phyloP scores from a whole-genome alignment of 2,888 invertebrate species.

The Andrena marginata region DNA sequence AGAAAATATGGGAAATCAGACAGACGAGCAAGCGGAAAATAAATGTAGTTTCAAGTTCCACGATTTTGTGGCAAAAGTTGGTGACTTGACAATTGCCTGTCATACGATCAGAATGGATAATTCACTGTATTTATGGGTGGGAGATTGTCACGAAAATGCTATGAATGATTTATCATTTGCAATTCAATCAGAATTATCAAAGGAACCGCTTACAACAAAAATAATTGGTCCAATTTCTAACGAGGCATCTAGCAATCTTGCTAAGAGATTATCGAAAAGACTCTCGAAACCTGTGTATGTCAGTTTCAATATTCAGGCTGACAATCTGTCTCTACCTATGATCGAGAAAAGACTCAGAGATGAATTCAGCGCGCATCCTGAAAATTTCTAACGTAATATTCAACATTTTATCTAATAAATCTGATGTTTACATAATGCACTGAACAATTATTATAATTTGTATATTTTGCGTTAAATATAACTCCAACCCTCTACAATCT shows the following conservation, averaged over 20 bases:
- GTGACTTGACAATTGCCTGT: conserved; percentile 77
- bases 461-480: conserved; percentile 21
- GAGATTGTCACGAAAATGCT: conserved; percentile 72
- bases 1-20: conserved; percentile 30
- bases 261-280: conserved; percentile 81
- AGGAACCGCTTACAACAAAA: conserved; percentile 79
- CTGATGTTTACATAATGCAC: neutral
- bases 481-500: neutral
- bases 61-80: conserved; percentile 74
- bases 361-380: conserved; percentile 78
- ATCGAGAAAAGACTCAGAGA: conserved; percentile 81
- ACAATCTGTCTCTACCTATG: conserved; percentile 74
- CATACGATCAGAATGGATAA: conserved; percentile 82
- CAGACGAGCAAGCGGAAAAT: neutral
- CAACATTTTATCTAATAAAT: neutral
- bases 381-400: conserved; percentile 69
- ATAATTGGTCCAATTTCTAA: conserved; percentile 81
- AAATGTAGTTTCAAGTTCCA: conserved; percentile 77
- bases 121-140: conserved; percentile 84
- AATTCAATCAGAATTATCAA: conserved; percentile 76
- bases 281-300: conserved; percentile 82
- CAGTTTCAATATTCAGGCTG: conserved; percentile 82
- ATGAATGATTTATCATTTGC: conserved; percentile 83
- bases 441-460: neutral
- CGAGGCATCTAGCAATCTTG: conserved; percentile 79